Evolutionary conservation across 2,797 vertebrate species (phyloP).

Genomic region (Oreortyx pictus): DNA sequence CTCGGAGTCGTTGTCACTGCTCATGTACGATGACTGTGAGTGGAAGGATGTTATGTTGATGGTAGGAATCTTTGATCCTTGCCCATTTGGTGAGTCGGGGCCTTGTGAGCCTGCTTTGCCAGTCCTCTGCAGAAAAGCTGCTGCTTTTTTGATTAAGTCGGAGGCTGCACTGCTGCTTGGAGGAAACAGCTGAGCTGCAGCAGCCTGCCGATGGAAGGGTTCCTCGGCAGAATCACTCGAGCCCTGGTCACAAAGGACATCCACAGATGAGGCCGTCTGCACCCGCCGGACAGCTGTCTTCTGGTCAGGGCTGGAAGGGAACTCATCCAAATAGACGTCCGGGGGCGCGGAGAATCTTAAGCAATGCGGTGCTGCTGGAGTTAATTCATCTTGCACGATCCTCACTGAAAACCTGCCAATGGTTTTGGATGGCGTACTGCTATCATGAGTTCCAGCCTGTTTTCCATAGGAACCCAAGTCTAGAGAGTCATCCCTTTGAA

Average conservation of each 20-base stretch:
- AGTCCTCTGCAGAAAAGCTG: slow-evolving; percentile 90
- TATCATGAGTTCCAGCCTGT: slow-evolving; percentile 74
- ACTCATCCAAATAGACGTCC: slow-evolving; percentile 91
- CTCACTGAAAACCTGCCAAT: slow-evolving; percentile 95
- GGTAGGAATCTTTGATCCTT: slow-evolving; percentile 82
- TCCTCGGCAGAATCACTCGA: slow-evolving; percentile 91
- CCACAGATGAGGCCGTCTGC: slow-evolving; percentile 86
- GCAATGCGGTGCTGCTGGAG: slow-evolving; percentile 85
- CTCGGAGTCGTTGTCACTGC: slow-evolving; percentile 98
- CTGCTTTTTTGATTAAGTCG: slow-evolving; percentile 92
- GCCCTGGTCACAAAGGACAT: slow-evolving; percentile 84
- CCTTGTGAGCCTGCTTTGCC: slow-evolving; percentile 86
- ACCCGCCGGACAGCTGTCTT: slow-evolving; percentile 81
- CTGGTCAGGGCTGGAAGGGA: slow-evolving; percentile 83
- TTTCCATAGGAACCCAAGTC: slow-evolving; percentile 82
- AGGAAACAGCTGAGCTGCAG: slow-evolving; percentile 69
- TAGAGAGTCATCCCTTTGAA: slow-evolving; percentile 74
- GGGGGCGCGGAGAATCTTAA: slow-evolving; percentile 91
- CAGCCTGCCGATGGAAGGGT: slow-evolving; percentile 79
- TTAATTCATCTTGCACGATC: slow-evolving; percentile 89
- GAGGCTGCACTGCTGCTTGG: slow-evolving; percentile 82
- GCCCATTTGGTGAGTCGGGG: slow-evolving; percentile 85
- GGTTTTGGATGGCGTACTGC: slow-evolving; percentile 82
- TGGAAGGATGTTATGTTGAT: slow-evolving; percentile 85
- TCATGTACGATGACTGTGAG: slow-evolving; percentile 90